Base-by-base conservation (phyloP, 2,113 vertebrate genomes). In the Sitta europaea region DNA sequence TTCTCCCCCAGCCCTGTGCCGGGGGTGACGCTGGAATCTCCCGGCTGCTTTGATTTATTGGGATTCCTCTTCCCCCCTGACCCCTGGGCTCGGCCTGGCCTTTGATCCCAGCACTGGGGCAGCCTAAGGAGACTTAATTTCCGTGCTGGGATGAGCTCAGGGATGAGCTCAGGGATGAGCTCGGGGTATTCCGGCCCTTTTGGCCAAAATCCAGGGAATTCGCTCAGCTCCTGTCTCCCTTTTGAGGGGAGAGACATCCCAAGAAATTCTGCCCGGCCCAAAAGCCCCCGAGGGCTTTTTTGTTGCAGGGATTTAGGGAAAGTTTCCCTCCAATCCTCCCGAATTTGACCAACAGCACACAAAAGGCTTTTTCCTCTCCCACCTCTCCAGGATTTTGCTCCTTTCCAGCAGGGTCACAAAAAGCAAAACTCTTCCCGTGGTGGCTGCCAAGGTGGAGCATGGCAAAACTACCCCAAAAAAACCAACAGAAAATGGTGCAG, bases 11-110 rank as follows among this genome's bases (percentile, higher is more conserved):
- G 71, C 27, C 48, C 79, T 17, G 8, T 61, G 59, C 71, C 11
- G 0, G 36, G 63, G 65, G 48, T 36, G 74, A 16, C 0, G 1
- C 80, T 50, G 88, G 74, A 79, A 57, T 79, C 82, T 79, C 94
- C 91, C 94, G 55, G 93, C 66, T 94, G 93, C 19, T 90, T 86
- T 86, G 91, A 94, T 96, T 96, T 95, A 95, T 95, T 92, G 61
- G 91, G 88, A 92, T 94, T 94, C 84, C 10, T 31, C 57, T 65
- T 90, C 93, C 66, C 62, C 45, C 82, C 36, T 90, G 94, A 94
- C 93, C 96, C 82, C 62, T 65, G 20, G 50, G 82, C 91, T 90
- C 68, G 28, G 61, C 85, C 91, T 81, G 91, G 74, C 86, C 94
- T 96, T 95, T 96, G 91, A 96, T 96, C 88, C 82, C 47, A 65